Conservation (phyloP, 2,113 vertebrate species). For the Caranx ignobilis region DNA sequence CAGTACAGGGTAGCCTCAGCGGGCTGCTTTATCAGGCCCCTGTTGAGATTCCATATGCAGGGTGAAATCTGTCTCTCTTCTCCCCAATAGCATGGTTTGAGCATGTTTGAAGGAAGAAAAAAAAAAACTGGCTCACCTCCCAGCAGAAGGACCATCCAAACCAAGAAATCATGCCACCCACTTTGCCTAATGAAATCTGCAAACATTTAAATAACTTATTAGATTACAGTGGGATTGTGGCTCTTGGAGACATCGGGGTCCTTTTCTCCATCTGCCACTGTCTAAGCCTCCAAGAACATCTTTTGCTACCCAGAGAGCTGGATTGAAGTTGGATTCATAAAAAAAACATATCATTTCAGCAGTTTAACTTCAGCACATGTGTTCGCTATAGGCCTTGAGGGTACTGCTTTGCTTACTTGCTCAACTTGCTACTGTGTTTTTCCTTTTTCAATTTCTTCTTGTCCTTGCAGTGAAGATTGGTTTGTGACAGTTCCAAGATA, state of each 20-base stretch:
- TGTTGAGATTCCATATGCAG: conserved; percentile 71
- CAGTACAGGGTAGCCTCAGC: conserved; percentile 68
- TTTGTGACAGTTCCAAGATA: conserved; percentile 73
- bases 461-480: conserved; percentile 74
- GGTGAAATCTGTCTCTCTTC: conserved; percentile 70
- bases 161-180: conserved; percentile 11
- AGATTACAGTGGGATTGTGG: conserved; percentile 13
- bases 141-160: conserved; percentile 23
- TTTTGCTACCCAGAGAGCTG: not conserved
- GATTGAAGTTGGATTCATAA: not conserved
- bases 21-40: conserved; percentile 64
- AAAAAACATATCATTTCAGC: not conserved
- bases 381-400: conserved; percentile 14
- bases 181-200: conserved; percentile 3
- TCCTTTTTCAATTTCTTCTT: conserved; percentile 56
- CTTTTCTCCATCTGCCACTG: not conserved
- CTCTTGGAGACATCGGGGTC: not conserved
- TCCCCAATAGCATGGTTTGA: conserved; percentile 36
- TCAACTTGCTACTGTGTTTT: conserved; percentile 51
- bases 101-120: conserved; percentile 41
- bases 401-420: conserved; percentile 60
- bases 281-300: conserved; percentile 2
- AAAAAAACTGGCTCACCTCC: conserved; percentile 38
- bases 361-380: not conserved
- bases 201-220: conserved; percentile 15